Conservation (phyloP, 2,113 vertebrate genomes). For the Delphinapterus leucas region DNA sequence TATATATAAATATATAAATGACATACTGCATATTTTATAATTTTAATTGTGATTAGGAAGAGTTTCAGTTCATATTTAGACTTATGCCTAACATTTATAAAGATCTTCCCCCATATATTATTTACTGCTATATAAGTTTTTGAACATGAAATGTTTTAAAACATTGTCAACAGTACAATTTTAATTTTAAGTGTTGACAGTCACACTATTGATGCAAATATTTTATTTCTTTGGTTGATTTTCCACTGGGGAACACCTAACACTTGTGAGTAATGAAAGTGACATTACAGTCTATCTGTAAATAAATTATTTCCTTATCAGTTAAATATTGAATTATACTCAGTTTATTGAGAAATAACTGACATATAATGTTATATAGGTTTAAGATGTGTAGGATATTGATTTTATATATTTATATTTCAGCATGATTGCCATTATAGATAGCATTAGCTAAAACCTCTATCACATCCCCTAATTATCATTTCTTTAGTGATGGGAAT, state of each 20-base stretch:
- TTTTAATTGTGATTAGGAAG: not conserved
- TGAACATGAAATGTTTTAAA: not conserved
- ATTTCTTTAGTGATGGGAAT: too few relatives aligned
- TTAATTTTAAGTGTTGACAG: not conserved
- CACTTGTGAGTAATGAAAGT: not conserved
- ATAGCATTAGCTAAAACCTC: too few relatives aligned
- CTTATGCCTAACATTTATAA: not conserved
- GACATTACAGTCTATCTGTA: not conserved
- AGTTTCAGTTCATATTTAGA: not conserved
- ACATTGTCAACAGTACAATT: not conserved
- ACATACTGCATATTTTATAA: not conserved
- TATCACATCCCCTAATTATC: too few relatives aligned
- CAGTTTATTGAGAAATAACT: not conserved
- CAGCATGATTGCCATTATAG: too few relatives aligned
- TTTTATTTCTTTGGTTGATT: not conserved
- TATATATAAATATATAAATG: not conserved
- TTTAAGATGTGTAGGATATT: too few relatives aligned
- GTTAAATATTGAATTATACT: not conserved
- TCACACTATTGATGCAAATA: not conserved
- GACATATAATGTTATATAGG: too few relatives aligned
- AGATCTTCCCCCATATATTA: not conserved
- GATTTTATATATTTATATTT: too few relatives aligned
- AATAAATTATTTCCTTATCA: not conserved
- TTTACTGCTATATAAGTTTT: not conserved
- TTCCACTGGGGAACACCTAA: not conserved